Evolutionary conservation across 1,140 invertebrate species (phyloP), one percentile per base, ranked within the genome.

Genomic region (Drosophila athabasca): DNA sequence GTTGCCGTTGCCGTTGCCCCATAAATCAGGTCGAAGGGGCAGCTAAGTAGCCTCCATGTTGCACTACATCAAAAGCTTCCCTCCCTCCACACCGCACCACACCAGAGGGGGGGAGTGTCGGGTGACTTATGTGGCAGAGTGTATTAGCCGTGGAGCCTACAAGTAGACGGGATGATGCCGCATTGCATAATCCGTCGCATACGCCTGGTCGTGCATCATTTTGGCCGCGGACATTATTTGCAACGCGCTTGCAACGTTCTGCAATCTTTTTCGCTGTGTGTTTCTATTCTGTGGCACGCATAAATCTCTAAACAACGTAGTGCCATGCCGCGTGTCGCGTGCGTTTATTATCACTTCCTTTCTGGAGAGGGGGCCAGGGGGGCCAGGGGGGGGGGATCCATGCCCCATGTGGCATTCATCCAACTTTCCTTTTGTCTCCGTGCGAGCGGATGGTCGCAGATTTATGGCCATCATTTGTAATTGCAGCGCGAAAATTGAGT

Each of bases 391-490:
- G 19, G 44, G n/a, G 46, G 55, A 17, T 4, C 35, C 35, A 39
- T 26, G 35, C 35, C 11, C 24, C 24, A 26, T 39, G 60, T 51
- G 69, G 62, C 79, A 61, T 50, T 24, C 71, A 75, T 50, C 76
- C 75, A 79, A 67, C 64, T 83, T 83, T 84, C 52, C 77, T 71
- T 87, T 87, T 88, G 78, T 88, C 79, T 88, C 71, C 60, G 29
- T 61, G 55, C 44, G 79, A 64, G 75, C 35, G 35, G 35, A 11
- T 39, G 35, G 35, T 39, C 11, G 11, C 35, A 83, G 83, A 88
- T 88, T 88, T 88, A 88, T 88, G 53, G 84, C 84, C 71, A 64
- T 89, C 84, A 89, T 88, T 88, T 89, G 84, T 83, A 88, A 88
- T 88, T 88, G 84, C 77, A 76, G 84, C 76, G 79, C 83, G 84